A percentile compares a stretch with the other conserved stretches of the same genome.
phyloP scores from a whole-genome alignment of 2,888 invertebrate species.

The Diadegma fenestrale region DNA sequence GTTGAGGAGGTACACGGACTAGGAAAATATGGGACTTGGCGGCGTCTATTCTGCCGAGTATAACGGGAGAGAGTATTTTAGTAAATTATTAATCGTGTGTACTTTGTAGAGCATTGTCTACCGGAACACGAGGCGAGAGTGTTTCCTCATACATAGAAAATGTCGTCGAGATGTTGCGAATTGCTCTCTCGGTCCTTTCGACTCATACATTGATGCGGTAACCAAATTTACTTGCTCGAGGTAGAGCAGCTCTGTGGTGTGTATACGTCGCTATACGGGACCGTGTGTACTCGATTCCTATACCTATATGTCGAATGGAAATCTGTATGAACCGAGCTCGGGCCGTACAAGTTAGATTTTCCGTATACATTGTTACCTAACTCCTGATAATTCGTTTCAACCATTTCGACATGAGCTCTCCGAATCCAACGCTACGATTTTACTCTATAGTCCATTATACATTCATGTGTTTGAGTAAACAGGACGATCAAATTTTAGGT shows the following conservation, averaged over 20 bases:
- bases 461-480: slow-evolving; percentile 5
- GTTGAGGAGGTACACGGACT: background rate
- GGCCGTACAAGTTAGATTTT: slow-evolving; percentile 18
- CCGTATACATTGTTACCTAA: slow-evolving; percentile 30
- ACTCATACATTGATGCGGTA: slow-evolving; percentile 17
- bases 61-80: slow-evolving; percentile 16
- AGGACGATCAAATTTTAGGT: background rate
- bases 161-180: slow-evolving; percentile 7
- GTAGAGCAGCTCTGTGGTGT: slow-evolving; percentile 11
- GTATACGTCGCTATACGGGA: slow-evolving; percentile 20
- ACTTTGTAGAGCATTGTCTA: slow-evolving; percentile 48
- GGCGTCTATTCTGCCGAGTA: background rate
- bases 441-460: slow-evolving; percentile 8
- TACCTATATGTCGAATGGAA: slow-evolving; percentile 14
- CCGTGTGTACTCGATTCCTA: background rate
- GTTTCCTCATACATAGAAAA: slow-evolving; percentile 16
- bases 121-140: slow-evolving; percentile 9
- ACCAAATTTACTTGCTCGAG: slow-evolving; percentile 35
- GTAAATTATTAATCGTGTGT: slow-evolving; percentile 49
- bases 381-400: slow-evolving; percentile 39
- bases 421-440: background rate
- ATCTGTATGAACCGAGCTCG: slow-evolving; percentile 10
- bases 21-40: background rate
- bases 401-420: slow-evolving; percentile 9
- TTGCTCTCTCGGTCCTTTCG: slow-evolving; percentile 3